A percentile compares a stretch with the other conserved stretches of the same genome.
These are phyloP conservation scores for Tor tambroides DNA, from an alignment of 2,113 vertebrate species.

Conservation along the genomic window DNA sequence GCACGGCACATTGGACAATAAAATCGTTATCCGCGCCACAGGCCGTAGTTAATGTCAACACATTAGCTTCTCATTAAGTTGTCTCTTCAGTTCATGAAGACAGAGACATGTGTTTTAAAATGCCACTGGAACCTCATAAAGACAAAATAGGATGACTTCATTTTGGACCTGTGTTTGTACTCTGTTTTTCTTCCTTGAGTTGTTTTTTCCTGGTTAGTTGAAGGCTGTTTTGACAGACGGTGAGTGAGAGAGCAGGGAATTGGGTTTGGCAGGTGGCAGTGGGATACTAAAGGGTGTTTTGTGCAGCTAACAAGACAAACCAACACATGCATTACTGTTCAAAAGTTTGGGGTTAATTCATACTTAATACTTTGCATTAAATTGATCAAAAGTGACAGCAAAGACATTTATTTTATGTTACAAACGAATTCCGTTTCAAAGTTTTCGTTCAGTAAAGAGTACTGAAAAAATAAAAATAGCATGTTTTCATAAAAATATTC, in stretches of 20 bases:
- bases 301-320: too few relatives aligned
- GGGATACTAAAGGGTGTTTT: neutral
- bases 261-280: neutral
- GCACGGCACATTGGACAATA: slow-evolving; percentile 37
- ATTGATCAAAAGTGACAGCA: too few relatives aligned
- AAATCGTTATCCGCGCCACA: slow-evolving; percentile 1
- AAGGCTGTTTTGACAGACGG: slow-evolving; percentile 6
- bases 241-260: neutral
- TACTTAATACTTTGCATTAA: too few relatives aligned
- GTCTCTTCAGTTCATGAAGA: neutral
- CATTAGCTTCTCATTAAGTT: slow-evolving; percentile 18
- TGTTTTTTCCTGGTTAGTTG: neutral
- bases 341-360: too few relatives aligned
- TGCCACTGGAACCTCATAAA: slow-evolving; percentile 26
- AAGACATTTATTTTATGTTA: too few relatives aligned
- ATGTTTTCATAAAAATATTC: too few relatives aligned
- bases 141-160: slow-evolving; percentile 1
- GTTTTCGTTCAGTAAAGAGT: too few relatives aligned
- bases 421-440: too few relatives aligned
- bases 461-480: too few relatives aligned
- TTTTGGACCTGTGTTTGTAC: neutral
- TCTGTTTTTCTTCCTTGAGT: neutral
- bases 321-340: too few relatives aligned
- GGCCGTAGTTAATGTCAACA: slow-evolving; percentile 22
- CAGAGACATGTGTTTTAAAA: slow-evolving; percentile 35